These are phyloP conservation scores for Halictus quadricinctus DNA, from an alignment of 2,888 invertebrate genomes.

Conservation along the genomic window DNA sequence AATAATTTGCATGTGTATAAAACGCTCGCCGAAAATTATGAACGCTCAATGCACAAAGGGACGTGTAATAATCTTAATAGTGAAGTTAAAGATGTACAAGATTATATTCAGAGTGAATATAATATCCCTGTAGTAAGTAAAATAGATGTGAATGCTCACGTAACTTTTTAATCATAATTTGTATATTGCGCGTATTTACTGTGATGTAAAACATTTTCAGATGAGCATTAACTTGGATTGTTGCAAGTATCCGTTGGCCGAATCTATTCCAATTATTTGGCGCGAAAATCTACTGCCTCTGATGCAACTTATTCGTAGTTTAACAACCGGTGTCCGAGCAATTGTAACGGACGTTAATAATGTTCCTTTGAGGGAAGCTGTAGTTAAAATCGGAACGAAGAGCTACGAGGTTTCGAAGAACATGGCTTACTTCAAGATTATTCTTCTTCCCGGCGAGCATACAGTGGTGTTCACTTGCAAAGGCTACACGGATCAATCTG, in stretches of 20 bases:
- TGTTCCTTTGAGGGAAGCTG: constrained; percentile 88
- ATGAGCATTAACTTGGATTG: constrained; percentile 86
- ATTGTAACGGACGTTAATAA: constrained; percentile 86
- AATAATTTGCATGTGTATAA: constrained; percentile 80
- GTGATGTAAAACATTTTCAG: constrained; percentile 62
- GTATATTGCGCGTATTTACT: not conserved
- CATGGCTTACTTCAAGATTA: constrained; percentile 88
- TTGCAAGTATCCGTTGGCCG: constrained; percentile 90
- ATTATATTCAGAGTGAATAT: constrained; percentile 85
- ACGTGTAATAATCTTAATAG: constrained; percentile 71
- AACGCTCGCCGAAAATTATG: constrained; percentile 72
- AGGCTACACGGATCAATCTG: constrained; percentile 84
- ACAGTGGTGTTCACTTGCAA: constrained; percentile 85
- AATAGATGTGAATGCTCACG: not conserved
- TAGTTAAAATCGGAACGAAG: constrained; percentile 86
- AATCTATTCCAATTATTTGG: constrained; percentile 79
- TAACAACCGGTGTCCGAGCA: constrained; percentile 76
- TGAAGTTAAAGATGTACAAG: constrained; percentile 70
- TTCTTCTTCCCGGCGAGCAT: constrained; percentile 88
- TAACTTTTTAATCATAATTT: not conserved
- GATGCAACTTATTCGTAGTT: constrained; percentile 74
- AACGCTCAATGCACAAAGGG: constrained; percentile 83
- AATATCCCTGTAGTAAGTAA: constrained; percentile 85
- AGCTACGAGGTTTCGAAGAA: constrained; percentile 87
- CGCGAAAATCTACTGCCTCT: constrained; percentile 77